Evolutionary conservation across 1,140 invertebrate genomes (phyloP).

Genomic region (Neodiprion virginianus): DNA sequence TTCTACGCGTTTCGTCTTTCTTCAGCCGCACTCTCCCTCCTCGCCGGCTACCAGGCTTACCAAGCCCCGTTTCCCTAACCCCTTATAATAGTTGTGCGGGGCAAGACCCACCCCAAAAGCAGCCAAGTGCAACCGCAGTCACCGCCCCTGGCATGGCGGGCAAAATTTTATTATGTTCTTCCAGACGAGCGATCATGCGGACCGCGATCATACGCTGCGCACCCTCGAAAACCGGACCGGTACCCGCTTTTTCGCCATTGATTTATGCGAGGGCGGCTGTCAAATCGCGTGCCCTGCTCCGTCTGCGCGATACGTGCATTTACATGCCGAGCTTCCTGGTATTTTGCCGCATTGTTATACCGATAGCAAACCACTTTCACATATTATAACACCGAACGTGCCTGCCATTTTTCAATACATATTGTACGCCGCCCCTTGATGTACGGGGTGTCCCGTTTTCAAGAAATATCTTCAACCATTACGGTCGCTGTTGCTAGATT

Average conservation of each 20-base stretch:
- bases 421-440: too few relatives aligned
- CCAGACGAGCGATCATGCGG: slow-evolving; percentile 31
- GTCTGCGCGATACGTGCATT: background rate
- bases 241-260: background rate
- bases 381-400: too few relatives aligned
- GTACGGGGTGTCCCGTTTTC: too few relatives aligned
- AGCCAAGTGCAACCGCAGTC: slow-evolving; percentile 38
- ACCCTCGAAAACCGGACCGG: background rate
- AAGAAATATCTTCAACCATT: too few relatives aligned
- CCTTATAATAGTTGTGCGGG: slow-evolving; percentile 21
- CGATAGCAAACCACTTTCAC: too few relatives aligned
- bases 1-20: background rate
- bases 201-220: too few relatives aligned
- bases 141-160: slow-evolving; percentile 43
- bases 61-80: slow-evolving; percentile 13
- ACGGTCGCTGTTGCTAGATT: too few relatives aligned
- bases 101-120: slow-evolving; percentile 38
- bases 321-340: background rate
- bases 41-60: slow-evolving; percentile 23
- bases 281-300: background rate
- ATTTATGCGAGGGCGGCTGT: background rate
- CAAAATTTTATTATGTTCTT: slow-evolving; percentile 44
- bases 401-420: too few relatives aligned
- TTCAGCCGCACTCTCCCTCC: slow-evolving; percentile 35
- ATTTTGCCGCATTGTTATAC: background rate